Conservation (phyloP, 2,888 invertebrate species). For the Polymixis flavicincta region DNA sequence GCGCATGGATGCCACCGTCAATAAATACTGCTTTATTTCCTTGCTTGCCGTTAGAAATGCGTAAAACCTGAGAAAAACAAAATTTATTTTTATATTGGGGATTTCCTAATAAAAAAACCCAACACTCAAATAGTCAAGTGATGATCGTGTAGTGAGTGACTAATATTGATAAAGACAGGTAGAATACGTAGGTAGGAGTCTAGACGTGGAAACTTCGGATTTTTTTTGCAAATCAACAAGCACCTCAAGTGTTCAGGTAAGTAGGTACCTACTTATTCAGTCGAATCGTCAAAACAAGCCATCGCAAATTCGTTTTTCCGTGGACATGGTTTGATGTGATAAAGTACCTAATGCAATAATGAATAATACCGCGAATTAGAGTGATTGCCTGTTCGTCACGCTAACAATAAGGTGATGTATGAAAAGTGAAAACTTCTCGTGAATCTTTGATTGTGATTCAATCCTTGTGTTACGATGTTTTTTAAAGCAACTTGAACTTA, state of each 20-base stretch:
- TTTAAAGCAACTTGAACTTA: neutral
- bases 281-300: neutral
- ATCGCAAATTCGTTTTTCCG: constrained; percentile 35
- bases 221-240: constrained; percentile 1
- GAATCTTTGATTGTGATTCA: constrained; percentile 6
- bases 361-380: constrained; percentile 30
- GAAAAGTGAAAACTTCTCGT: constrained; percentile 22
- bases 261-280: constrained; percentile 1
- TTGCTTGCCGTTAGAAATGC: constrained; percentile 93
- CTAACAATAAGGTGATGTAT: constrained; percentile 26
- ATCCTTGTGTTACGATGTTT: neutral
- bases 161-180: constrained; percentile 2
- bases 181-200: neutral
- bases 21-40: constrained; percentile 93
- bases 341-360: constrained; percentile 23
- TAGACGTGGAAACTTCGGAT: neutral
- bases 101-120: constrained; percentile 1
- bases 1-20: constrained; percentile 96
- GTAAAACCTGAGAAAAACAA: constrained; percentile 77
- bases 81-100: neutral
- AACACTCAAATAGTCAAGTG: neutral
- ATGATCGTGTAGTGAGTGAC: neutral
- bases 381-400: constrained; percentile 51
- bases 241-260: neutral
- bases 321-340: constrained; percentile 35